A percentile compares a stretch with the other conserved stretches of the same genome.
phyloP scores from a whole-genome alignment of 64 coral and sea anemone genomes.

The Stichodactyla mertensii region DNA sequence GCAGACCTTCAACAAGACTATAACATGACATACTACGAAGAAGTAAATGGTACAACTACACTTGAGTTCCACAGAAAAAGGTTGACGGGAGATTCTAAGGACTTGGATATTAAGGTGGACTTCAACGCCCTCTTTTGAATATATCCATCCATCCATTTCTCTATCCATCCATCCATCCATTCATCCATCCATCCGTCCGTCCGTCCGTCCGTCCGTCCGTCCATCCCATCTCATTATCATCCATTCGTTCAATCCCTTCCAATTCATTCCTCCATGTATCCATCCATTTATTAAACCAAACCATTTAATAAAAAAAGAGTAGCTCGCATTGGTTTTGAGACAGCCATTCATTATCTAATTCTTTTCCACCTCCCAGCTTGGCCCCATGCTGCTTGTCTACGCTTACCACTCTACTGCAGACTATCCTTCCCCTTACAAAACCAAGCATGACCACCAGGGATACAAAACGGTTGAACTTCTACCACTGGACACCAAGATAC shows the following conservation, averaged over 20 bases:
- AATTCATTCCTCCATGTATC: not conserved
- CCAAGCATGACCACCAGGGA: slow-evolving; percentile 28
- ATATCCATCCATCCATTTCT: not conserved
- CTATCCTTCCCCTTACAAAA: slow-evolving; percentile 28
- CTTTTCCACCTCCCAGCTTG: not conserved
- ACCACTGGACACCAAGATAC: not conserved
- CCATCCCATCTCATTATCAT: not conserved
- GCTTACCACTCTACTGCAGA: slow-evolving; percentile 20
- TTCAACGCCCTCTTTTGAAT: not conserved
- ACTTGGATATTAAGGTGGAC: slow-evolving; percentile 29
- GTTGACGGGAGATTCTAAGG: slow-evolving; percentile 12
- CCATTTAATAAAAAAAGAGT: too few relatives aligned
- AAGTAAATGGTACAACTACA: slow-evolving; percentile 25
- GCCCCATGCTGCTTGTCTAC: slow-evolving; percentile 32
- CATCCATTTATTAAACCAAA: not conserved
- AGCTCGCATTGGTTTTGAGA: too few relatives aligned
- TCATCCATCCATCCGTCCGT: not conserved
- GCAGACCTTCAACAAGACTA: slow-evolving; percentile 23
- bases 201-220: not conserved
- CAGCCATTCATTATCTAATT: not conserved
- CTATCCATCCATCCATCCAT: not conserved
- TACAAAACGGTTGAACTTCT: slow-evolving; percentile 21
- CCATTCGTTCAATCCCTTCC: too few relatives aligned
- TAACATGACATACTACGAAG: not conserved
- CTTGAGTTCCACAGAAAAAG: slow-evolving; percentile 41